Evolutionary conservation across 2,113 vertebrate genomes (phyloP), one percentile per base, ranked within the genome.

Genomic region (Rutilus rutilus): DNA sequence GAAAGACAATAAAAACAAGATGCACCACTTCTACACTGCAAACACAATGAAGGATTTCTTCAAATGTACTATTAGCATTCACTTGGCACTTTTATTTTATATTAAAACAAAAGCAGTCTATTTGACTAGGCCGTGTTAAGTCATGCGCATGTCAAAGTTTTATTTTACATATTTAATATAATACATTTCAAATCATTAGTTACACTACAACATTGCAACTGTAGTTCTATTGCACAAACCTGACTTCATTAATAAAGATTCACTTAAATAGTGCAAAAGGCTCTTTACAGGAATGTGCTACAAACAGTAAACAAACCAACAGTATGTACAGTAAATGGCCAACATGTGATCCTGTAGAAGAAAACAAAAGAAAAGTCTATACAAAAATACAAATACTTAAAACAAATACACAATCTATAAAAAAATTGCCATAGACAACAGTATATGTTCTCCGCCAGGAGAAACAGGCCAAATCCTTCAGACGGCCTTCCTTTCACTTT

Each of bases 151-250:
- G 94, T 96, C 96, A 96, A 97, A 96, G 95, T 94, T 97, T 97
- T 97, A 98, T 98, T 98, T 97, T 97, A 98, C 97, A 99, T 97
- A 96, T 97, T 98, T 97, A 98, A 99, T 97, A 97, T 96, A 95
- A 94, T 96, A 98, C 97, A 99, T 95, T 97, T 98, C 96, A 96
- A 97, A 97, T 96, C 88, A 94, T 93, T 96, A 95, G 95, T 96
- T 96, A 97, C 95, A 97, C 96, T 96, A 97, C 96, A 98, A 95
- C 95, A 96, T 95, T 95, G 97, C 92, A 94, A 94, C 95, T 96
- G 92, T 93, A 91, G 94, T 95, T 93, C 92, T 98, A 99, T 99
- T 98, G 98, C 97, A 99, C 98, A 97, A 83, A 95, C 94, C 97
- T 98, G 96, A 97, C 95, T 97, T 96, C 93, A 96, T 96, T 95